Percentiles rank a stretch among this genome's conserved stretches.
Conservation (phyloP, 2,797 vertebrate genomes). For the Myiotriccus ornatus region DNA sequence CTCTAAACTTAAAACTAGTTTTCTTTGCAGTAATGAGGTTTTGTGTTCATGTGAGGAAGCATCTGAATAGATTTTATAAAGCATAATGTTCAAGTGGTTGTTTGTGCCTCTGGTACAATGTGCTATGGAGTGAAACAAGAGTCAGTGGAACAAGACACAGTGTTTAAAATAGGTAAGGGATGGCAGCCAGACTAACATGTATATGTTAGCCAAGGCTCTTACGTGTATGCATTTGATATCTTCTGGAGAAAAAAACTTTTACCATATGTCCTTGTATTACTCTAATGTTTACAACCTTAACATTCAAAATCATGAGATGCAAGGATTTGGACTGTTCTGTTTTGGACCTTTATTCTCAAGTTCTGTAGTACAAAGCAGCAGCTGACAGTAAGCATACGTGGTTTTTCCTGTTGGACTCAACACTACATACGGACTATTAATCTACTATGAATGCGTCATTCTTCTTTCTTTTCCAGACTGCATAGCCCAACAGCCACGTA, state of each 20-base stretch:
- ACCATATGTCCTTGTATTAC: not conserved
- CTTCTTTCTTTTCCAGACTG: not conserved
- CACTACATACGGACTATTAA: not conserved
- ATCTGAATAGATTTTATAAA: not conserved
- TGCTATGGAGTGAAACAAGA: too few relatives aligned
- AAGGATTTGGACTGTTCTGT: not conserved
- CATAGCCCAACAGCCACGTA: not conserved
- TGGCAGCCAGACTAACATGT: not conserved
- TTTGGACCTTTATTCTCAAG: not conserved
- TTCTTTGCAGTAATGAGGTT: not conserved
- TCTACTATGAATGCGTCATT: not conserved
- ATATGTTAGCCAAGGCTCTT: not conserved
- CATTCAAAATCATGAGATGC: not conserved
- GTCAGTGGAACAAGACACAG: not conserved
- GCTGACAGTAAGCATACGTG: not conserved
- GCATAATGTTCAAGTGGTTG: not conserved
- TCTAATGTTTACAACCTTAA: not conserved
- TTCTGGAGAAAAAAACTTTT: not conserved
- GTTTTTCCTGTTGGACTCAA: not conserved
- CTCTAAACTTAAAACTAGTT: not conserved
- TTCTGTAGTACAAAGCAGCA: not conserved
- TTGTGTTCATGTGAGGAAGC: not conserved
- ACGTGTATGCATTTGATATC: not conserved
- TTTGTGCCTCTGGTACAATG: not conserved
- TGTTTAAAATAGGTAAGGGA: not conserved